Percentiles rank a stretch among this genome's conserved stretches.
Conservation (phyloP, 1,140 invertebrate genomes). For the Leptinotarsa undecemlineata region DNA sequence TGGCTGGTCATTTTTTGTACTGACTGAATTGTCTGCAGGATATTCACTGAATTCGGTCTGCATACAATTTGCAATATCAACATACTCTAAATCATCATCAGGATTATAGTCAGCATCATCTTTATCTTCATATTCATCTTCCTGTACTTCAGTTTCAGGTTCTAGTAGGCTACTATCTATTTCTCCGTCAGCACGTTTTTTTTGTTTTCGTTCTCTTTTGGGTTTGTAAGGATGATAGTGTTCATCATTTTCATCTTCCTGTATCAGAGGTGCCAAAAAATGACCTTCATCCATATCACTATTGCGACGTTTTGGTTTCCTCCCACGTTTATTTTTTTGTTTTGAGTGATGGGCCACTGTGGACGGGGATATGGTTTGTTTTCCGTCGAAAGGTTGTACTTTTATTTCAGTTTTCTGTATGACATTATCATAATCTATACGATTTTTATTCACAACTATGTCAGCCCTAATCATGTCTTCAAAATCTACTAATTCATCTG, state of each 20-base stretch:
- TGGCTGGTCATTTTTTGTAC: not conserved
- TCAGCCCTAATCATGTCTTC: conserved; percentile 47
- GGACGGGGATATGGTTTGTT: not conserved
- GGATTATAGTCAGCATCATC: conserved; percentile 24
- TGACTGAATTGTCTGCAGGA: not conserved
- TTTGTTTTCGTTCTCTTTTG: conserved; percentile 29
- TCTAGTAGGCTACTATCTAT: conserved; percentile 26
- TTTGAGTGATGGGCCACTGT: not conserved
- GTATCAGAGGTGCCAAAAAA: conserved; percentile 15
- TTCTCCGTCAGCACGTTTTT: conserved; percentile 17
- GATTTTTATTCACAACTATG: conserved; percentile 44
- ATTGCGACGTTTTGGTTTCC: conserved; percentile 11
- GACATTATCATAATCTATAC: conserved; percentile 44
- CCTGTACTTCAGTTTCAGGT: conserved; percentile 16
- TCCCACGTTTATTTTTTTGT: conserved; percentile 12
- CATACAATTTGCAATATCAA: not conserved
- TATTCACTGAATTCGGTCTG: not conserved
- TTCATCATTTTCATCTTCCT: conserved; percentile 23
- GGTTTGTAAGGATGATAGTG: conserved; percentile 24
- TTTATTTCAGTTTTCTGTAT: conserved; percentile 42
- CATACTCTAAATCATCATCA: conserved; percentile 22
- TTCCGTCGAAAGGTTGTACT: conserved; percentile 25
- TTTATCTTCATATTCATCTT: conserved; percentile 22
- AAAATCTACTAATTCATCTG: conserved; percentile 42
- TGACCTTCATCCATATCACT: conserved; percentile 19